phyloP scores from a whole-genome alignment of 2,797 vertebrate species.

The Cyclopterus lumpus region DNA sequence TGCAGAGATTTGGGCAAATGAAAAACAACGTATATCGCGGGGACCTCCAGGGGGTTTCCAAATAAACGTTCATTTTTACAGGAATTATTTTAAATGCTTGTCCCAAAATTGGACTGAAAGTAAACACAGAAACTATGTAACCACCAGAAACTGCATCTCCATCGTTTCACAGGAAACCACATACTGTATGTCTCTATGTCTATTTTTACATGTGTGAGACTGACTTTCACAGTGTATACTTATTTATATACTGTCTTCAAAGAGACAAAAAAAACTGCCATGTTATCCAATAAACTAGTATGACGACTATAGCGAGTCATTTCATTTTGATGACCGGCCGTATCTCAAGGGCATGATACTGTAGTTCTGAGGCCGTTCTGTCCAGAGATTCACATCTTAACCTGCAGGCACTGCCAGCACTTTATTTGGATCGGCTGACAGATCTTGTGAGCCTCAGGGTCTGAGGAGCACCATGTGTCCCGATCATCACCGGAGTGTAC shows the following conservation, averaged over 20 bases:
- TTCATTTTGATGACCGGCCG: background rate
- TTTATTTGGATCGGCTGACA: constrained; percentile 22
- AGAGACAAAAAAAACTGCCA: background rate
- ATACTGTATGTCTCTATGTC: background rate
- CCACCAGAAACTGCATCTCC: background rate
- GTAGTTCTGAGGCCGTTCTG: constrained; percentile 6
- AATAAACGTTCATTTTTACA: background rate
- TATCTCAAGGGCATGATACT: background rate
- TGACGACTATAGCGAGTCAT: background rate
- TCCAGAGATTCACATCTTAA: background rate
- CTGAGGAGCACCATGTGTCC: constrained; percentile 1
- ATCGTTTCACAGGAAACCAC: too few relatives aligned
- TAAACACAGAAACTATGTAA: background rate
- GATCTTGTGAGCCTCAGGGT: constrained; percentile 20
- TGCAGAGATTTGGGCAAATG: background rate
- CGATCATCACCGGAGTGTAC: constrained; percentile 8
- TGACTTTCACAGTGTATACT: constrained; percentile 5
- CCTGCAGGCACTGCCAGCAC: background rate
- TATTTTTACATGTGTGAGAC: background rate
- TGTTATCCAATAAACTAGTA: background rate
- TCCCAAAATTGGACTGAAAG: background rate
- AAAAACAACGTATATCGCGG: too few relatives aligned
- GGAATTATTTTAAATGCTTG: background rate
- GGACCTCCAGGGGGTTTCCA: too few relatives aligned
- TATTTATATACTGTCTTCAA: background rate